Conservation (phyloP, 1,140 invertebrate species). For the Tenebrio molitor region DNA sequence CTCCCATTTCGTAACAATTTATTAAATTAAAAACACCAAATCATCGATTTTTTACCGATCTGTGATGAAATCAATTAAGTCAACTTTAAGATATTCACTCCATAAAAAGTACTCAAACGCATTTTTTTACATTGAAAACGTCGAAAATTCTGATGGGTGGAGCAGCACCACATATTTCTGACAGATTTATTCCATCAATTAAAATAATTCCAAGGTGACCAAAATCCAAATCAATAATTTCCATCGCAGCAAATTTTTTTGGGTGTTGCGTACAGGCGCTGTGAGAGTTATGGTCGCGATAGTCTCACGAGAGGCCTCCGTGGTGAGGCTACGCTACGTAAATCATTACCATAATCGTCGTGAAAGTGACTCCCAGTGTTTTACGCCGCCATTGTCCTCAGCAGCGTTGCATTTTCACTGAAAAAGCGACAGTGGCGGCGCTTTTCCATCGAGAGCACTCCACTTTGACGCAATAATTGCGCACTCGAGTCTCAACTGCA, state of each 20-base stretch:
- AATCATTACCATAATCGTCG: neutral
- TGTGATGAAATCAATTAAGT: too few species aligned
- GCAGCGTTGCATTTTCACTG: neutral
- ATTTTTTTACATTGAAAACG: neutral
- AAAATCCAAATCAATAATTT: slow-evolving; percentile 4
- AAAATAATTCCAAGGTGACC: slow-evolving; percentile 24
- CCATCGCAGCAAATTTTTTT: neutral
- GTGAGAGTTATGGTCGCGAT: too few species aligned
- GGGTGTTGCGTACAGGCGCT: too few species aligned
- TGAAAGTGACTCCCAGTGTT: slow-evolving; percentile 3
- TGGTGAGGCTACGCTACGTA: too few species aligned
- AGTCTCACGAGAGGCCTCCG: too few species aligned
- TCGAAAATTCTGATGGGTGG: neutral
- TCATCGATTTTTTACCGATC: too few species aligned
- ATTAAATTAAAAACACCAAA: too few species aligned
- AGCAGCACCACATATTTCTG: neutral
- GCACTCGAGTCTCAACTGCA: slow-evolving; percentile 23
- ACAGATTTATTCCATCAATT: slow-evolving; percentile 6
- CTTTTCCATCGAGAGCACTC: neutral
- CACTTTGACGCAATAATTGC: slow-evolving; percentile 23
- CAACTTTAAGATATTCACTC: too few species aligned
- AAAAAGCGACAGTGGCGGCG: neutral
- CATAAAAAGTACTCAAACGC: too few species aligned
- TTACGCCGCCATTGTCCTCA: neutral
- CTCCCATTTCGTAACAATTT: too few species aligned